These are phyloP conservation scores for Selene dorsalis DNA, from an alignment of 2,797 vertebrate species.

Conservation along the genomic window DNA sequence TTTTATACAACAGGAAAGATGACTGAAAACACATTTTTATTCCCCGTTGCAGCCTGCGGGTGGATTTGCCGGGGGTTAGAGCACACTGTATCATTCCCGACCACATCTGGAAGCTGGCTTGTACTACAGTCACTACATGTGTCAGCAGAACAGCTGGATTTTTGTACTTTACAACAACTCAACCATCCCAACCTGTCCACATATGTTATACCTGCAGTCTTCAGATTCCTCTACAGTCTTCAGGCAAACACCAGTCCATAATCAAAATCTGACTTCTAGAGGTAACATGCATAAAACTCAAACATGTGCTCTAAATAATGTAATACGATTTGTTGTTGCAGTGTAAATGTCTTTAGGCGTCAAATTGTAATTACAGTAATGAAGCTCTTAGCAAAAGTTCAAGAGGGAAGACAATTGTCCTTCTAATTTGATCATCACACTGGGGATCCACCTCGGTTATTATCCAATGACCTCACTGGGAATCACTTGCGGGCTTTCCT, in stretches of 20 bases:
- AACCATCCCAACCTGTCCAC: background rate
- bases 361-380: slow-evolving; percentile 37
- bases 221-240: background rate
- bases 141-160: slow-evolving; percentile 36
- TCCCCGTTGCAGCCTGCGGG: slow-evolving; percentile 28
- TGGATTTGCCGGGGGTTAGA: slow-evolving; percentile 30
- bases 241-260: background rate
- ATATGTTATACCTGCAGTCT: background rate
- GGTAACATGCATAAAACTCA: background rate
- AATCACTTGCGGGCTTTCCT: slow-evolving; percentile 10
- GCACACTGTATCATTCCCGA: slow-evolving; percentile 23
- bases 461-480: background rate
- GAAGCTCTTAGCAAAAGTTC: slow-evolving; percentile 29
- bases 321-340: slow-evolving; percentile 33
- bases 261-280: background rate
- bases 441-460: slow-evolving; percentile 34
- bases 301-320: slow-evolving; percentile 3
- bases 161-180: background rate
- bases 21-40: slow-evolving; percentile 33
- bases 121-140: slow-evolving; percentile 12
- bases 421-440: slow-evolving; percentile 24
- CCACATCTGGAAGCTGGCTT: slow-evolving; percentile 54
- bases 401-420: slow-evolving; percentile 42
- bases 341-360: slow-evolving; percentile 35
- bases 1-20: slow-evolving; percentile 47